Evolutionary conservation across 2,888 invertebrate species (phyloP).

Genomic region (Capitulum mitella): DNA sequence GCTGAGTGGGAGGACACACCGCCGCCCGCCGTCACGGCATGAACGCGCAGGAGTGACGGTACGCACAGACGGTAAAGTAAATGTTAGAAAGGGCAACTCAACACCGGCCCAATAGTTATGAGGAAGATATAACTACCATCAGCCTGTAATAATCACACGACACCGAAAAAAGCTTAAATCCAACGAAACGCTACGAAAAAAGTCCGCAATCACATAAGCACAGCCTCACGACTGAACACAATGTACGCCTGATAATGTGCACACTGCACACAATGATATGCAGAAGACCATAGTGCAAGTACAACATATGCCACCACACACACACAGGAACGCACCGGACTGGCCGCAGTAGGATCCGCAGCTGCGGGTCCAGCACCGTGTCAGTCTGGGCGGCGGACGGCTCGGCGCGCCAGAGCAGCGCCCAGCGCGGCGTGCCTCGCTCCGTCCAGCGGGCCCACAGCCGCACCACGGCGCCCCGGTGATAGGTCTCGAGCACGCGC

Average conservation of each 20-base stretch:
- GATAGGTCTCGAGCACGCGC: background rate
- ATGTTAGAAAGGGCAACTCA: background rate
- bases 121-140: background rate
- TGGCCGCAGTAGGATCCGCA: background rate
- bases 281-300: too few relatives aligned
- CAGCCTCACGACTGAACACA: too few relatives aligned
- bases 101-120: background rate
- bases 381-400: background rate
- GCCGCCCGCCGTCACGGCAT: background rate
- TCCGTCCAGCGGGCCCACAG: background rate
- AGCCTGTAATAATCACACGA: background rate
- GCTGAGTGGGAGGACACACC: background rate
- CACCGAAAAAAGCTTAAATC: background rate
- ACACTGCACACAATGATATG: too few relatives aligned
- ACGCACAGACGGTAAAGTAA: background rate
- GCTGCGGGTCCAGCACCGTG: background rate
- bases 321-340: background rate
- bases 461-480: background rate
- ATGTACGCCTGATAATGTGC: too few relatives aligned
- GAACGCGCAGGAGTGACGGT: background rate
- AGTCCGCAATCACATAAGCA: too few relatives aligned
- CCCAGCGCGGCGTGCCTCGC: background rate
- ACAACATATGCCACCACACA: too few relatives aligned
- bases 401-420: background rate
- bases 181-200: background rate